These are phyloP conservation scores for Ursus arctos DNA, from an alignment of 2,113 vertebrate genomes.

Conservation along the genomic window DNA sequence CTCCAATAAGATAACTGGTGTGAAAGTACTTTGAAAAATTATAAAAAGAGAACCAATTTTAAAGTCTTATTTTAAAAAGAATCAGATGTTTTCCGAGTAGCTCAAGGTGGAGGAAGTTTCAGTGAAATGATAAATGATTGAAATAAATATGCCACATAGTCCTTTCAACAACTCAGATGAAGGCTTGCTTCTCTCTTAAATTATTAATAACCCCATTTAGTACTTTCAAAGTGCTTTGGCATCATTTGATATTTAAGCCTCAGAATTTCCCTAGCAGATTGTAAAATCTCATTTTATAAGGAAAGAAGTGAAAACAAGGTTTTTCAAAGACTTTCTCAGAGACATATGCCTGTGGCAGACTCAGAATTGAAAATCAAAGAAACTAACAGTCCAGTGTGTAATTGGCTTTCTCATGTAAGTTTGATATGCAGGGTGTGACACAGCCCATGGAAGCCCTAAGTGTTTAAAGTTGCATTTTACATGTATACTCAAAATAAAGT, in stretches of 20 bases:
- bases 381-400: not conserved
- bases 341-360: not conserved
- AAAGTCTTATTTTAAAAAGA: slow-evolving; percentile 48
- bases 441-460: not conserved
- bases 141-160: slow-evolving; percentile 8
- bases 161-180: slow-evolving; percentile 16
- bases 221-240: slow-evolving; percentile 58
- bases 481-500: slow-evolving; percentile 23
- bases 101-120: slow-evolving; percentile 37
- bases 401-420: not conserved
- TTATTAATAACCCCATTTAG: slow-evolving; percentile 76
- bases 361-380: slow-evolving; percentile 62
- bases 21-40: slow-evolving; percentile 34
- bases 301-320: slow-evolving; percentile 48
- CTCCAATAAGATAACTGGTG: not conserved
- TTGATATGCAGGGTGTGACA: not conserved
- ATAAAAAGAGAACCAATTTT: slow-evolving; percentile 33
- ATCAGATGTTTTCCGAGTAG: slow-evolving; percentile 25
- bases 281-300: slow-evolving; percentile 64
- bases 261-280: slow-evolving; percentile 54
- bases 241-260: slow-evolving; percentile 67
- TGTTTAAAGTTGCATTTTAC: not conserved
- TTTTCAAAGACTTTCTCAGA: slow-evolving; percentile 63
- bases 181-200: slow-evolving; percentile 56
- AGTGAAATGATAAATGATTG: slow-evolving; percentile 43